Conservation (phyloP, 1,140 invertebrate genomes). For the Drosophila willistoni region DNA sequence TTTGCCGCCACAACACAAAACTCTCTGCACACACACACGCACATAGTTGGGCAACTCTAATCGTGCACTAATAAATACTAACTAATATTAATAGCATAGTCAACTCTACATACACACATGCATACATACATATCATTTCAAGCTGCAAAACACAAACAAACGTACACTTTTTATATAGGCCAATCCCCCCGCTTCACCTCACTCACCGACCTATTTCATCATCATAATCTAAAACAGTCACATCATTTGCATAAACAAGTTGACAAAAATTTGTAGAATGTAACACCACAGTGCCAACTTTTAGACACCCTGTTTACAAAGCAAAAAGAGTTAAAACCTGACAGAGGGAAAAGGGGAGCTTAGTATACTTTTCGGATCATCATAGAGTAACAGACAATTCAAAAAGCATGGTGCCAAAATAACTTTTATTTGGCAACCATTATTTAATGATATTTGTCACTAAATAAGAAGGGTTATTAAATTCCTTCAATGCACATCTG, state of each 20-base stretch:
- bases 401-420: no score
- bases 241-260: constrained; percentile 57
- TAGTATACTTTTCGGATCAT: no score
- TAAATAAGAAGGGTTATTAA: no score
- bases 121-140: constrained; percentile 22
- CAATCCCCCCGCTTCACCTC: not conserved
- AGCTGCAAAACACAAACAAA: not conserved
- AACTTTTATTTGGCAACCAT: no score
- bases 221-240: constrained; percentile 17
- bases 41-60: constrained; percentile 46
- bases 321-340: no score
- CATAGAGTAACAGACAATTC: no score
- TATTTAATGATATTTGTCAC: no score
- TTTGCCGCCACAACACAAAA: constrained; percentile 46
- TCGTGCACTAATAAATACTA: constrained; percentile 64
- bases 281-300: no score
- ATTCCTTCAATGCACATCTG: no score
- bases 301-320: no score
- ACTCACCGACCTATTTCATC: no score
- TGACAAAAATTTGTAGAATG: constrained; percentile 25
- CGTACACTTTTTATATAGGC: constrained; percentile 35
- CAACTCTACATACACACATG: constrained; percentile 52
- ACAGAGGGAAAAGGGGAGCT: no score
- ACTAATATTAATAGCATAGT: constrained; percentile 63
- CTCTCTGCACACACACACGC: constrained; percentile 11